Evolutionary conservation across 2,888 invertebrate species (phyloP), one percentile per base, ranked within the genome.

Genomic region (Orthosia incerta): DNA sequence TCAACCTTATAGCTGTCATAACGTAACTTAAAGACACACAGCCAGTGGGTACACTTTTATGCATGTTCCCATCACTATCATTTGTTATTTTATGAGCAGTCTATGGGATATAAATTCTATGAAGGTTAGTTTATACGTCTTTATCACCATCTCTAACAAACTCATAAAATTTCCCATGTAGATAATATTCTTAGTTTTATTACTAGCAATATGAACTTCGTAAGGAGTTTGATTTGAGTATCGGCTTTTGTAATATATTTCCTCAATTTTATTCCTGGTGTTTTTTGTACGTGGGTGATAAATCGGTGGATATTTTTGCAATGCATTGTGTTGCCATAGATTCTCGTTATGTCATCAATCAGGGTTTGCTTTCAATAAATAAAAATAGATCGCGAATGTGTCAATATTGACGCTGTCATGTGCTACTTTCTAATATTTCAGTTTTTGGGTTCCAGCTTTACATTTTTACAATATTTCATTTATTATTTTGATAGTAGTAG

Each of bases 151-250:
- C 16, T 23, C 26, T 11, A n/a, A 23, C 23, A 45, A 55, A 39
- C 23, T 39, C 45, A 51, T 64, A 64, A 69, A 65, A 23, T 23
- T 68, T 31, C 46, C n/a, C 7, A 39, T 55, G 0, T 4, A 16
- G 9, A 23, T 56, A 31, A 56, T 65, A 65, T 55, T 45, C 15
- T 23, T 39, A 56, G 18, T 68, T 68, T 68, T 23, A 50, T 68
- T 50, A 26, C 51, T n/a, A 45, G 7, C n/a, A 26, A 45, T 46
- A n/a, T 62, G 7, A 45, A 26, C 39, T 20, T 13, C 15, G 5
- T n/a, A 13, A 46, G 0, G 0, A 45, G 18, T 59, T 50, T 26
- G 12, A 70, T 69, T 67, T 50, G 18, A n/a, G 13, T 50, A 56
- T 23, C 39, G 20, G 7, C n/a, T 31, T 31, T 4, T 0, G 4